Evolutionary conservation across 1,140 invertebrate species (phyloP).

Genomic region (Scylla paramamosain): DNA sequence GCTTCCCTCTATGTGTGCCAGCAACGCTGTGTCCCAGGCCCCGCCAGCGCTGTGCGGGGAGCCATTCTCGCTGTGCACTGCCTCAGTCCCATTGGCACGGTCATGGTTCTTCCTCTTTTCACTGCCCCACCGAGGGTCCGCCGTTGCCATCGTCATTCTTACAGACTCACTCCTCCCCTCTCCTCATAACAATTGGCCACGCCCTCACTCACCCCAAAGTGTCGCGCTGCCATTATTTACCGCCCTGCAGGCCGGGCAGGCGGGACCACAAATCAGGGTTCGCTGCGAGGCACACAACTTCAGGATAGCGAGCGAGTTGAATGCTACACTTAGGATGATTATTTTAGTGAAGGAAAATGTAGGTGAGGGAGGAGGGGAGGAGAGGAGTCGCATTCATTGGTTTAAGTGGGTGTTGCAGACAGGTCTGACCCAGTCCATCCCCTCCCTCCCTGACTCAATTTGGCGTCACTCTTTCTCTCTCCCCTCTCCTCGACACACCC

Average conservation of each 20-base stretch:
- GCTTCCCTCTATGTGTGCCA: not conserved
- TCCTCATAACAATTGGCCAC: not conserved
- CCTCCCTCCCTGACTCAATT: not conserved
- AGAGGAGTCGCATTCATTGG: not conserved
- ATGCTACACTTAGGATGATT: not conserved
- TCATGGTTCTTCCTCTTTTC: not conserved
- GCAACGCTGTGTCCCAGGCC: not conserved
- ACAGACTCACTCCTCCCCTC: not conserved
- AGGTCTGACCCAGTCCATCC: not conserved
- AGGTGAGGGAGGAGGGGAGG: not conserved
- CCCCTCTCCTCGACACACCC: not conserved
- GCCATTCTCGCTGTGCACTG: not conserved
- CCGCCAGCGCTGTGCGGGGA: not conserved
- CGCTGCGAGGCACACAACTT: not conserved
- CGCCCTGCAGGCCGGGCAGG: not conserved
- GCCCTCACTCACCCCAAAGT: not conserved
- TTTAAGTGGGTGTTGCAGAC: not conserved
- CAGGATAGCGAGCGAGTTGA: not conserved
- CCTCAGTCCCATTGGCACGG: not conserved
- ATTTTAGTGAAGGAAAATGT: not conserved
- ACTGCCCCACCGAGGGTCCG: not conserved
- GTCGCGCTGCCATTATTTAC: not conserved
- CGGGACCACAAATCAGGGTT: not conserved
- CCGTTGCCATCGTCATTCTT: not conserved
- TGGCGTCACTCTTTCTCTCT: not conserved